A percentile compares a stretch with the other conserved stretches of the same genome.
phyloP scores from a whole-genome alignment of 2,797 vertebrate species.

The Monodelphis domestica region DNA sequence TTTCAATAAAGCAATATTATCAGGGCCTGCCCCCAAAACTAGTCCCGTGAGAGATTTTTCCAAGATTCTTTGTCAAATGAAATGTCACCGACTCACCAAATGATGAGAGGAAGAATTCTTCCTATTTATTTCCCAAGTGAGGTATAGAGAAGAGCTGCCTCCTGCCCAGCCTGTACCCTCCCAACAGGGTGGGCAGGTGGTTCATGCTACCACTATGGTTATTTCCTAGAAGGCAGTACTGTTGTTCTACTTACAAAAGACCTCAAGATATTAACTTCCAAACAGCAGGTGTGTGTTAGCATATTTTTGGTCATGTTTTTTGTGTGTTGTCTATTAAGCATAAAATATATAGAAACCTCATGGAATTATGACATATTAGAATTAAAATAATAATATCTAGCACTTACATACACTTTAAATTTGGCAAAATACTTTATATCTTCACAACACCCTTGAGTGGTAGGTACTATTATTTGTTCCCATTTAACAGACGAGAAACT shows the following conservation, averaged over 20 bases:
- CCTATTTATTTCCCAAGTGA: conserved; percentile 72
- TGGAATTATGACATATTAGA: neutral
- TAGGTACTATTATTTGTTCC: neutral
- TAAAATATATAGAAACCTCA: neutral
- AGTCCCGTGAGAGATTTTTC: conserved; percentile 75
- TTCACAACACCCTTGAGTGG: neutral
- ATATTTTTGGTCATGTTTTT: neutral
- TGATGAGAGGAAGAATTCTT: conserved; percentile 71
- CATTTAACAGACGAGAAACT: neutral
- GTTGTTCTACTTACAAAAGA: neutral
- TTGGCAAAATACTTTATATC: neutral
- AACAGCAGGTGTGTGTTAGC: neutral
- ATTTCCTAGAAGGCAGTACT: neutral
- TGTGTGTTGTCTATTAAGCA: conserved; percentile 2
- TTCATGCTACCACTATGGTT: neutral
- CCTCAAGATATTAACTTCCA: neutral
- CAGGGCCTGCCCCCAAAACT: conserved; percentile 74
- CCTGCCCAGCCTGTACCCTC: neutral
- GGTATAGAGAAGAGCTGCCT: conserved; percentile 20
- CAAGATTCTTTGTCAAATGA: conserved; percentile 75
- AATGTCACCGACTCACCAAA: conserved; percentile 75
- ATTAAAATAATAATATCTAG: neutral
- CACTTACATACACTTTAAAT: neutral
- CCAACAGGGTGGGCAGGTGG: neutral
- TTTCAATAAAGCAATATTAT: conserved; percentile 77